Percentiles rank a stretch among this genome's conserved stretches.
phyloP scores from a whole-genome alignment of 1,140 invertebrate species.

The Sarcophaga peregrina region DNA sequence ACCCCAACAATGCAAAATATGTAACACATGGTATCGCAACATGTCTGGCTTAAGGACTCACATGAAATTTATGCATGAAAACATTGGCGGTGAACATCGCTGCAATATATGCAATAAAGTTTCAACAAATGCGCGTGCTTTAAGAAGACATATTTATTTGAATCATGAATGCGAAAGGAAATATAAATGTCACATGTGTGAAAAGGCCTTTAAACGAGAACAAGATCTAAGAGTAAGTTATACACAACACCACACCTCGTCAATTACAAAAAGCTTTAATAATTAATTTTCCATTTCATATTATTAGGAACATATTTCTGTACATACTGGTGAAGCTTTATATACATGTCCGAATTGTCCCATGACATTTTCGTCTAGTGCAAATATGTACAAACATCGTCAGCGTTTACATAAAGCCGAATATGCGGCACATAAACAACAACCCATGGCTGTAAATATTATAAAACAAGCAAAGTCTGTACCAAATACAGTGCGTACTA shows the following conservation, averaged over 20 bases:
- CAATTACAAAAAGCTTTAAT: not conserved
- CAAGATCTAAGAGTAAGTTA: slow-evolving; percentile 57
- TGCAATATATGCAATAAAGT: slow-evolving; percentile 61
- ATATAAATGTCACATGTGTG: slow-evolving; percentile 64
- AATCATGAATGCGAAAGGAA: slow-evolving; percentile 63
- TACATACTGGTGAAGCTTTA: slow-evolving; percentile 61
- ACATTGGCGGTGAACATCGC: slow-evolving; percentile 57
- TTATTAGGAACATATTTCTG: slow-evolving; percentile 61
- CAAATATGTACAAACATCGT: slow-evolving; percentile 64
- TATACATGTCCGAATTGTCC: slow-evolving; percentile 64
- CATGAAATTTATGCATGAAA: slow-evolving; percentile 62
- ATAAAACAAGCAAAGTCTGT: slow-evolving; percentile 3
- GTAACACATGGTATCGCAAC: slow-evolving; percentile 59
- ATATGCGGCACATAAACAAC: slow-evolving; percentile 62
- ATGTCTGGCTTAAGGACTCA: slow-evolving; percentile 61
- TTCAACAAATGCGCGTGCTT: slow-evolving; percentile 58
- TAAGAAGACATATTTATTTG: slow-evolving; percentile 60
- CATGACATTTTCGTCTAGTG: slow-evolving; percentile 63
- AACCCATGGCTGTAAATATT: slow-evolving; percentile 53
- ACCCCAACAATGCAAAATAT: slow-evolving; percentile 60
- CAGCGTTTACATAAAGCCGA: slow-evolving; percentile 62
- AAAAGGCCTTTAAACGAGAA: slow-evolving; percentile 61
- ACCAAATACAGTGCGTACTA: slow-evolving; percentile 25
- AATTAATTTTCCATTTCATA: not conserved
- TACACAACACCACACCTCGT: not conserved